A percentile compares a stretch with the other conserved stretches of the same genome.
Evolutionary conservation across 2,797 vertebrate species (phyloP).

Genomic region (Nothura maculosa): DNA sequence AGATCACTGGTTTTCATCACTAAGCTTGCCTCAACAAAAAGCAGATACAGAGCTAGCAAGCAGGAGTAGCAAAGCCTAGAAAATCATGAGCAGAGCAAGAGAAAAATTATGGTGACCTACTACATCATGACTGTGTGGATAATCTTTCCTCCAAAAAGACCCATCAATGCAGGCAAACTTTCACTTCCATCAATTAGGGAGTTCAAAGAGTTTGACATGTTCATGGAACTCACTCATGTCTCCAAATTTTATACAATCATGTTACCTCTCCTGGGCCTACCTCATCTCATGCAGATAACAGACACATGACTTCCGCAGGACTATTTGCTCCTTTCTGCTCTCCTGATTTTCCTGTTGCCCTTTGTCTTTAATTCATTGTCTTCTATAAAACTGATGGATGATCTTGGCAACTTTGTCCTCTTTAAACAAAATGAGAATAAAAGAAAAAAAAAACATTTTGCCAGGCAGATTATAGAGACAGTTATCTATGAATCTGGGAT

Average conservation of each 20-base stretch:
- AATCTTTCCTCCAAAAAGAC: slow-evolving; percentile 20
- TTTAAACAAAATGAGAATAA: background rate
- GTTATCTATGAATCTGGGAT: slow-evolving; percentile 7
- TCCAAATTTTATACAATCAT: background rate
- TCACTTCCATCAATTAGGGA: background rate
- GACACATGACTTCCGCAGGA: background rate
- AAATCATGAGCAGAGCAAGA: background rate
- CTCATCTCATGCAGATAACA: background rate
- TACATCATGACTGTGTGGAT: slow-evolving; percentile 7
- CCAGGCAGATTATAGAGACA: background rate
- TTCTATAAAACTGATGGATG: slow-evolving; percentile 24
- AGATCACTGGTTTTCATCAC: background rate
- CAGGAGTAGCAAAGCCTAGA: slow-evolving; percentile 11
- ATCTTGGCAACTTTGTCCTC: slow-evolving; percentile 36
- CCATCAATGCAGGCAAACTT: background rate
- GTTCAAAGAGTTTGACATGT: background rate
- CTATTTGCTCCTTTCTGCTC: background rate
- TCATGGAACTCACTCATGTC: background rate
- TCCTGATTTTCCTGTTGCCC: background rate
- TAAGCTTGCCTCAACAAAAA: background rate
- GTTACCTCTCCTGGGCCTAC: background rate
- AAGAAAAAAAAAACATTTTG: background rate
- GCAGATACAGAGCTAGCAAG: slow-evolving; percentile 47
- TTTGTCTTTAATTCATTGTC: background rate
- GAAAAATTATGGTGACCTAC: slow-evolving; percentile 14